Evolutionary conservation across 2,797 vertebrate species (phyloP).

Genomic region (Heteromormyrus szaboi): DNA sequence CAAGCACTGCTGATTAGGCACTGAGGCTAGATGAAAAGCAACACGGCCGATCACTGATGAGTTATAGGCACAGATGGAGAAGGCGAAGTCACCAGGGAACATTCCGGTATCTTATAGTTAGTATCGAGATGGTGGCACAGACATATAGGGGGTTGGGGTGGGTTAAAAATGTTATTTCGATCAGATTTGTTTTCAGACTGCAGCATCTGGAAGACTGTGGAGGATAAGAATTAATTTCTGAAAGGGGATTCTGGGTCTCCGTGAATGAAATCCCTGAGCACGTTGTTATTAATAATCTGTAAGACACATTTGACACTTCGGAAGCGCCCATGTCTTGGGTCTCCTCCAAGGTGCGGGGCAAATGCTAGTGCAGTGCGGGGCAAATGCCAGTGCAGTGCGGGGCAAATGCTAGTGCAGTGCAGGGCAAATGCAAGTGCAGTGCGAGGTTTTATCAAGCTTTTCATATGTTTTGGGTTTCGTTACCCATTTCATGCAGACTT

Average conservation of each 20-base stretch:
- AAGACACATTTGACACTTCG: background rate
- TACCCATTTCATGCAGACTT: background rate
- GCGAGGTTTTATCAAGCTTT: background rate
- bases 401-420: too few relatives aligned
- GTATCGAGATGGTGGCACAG: slow-evolving; percentile 52
- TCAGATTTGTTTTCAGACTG: slow-evolving; percentile 25
- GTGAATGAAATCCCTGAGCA: background rate
- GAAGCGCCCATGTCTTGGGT: background rate
- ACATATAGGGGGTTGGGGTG: slow-evolving; percentile 33
- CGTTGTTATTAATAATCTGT: background rate
- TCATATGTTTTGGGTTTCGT: background rate
- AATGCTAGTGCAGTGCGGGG: background rate
- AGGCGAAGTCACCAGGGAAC: slow-evolving; percentile 53
- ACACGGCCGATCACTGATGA: slow-evolving; percentile 53
- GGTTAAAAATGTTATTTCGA: slow-evolving; percentile 38
- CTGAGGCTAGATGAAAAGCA: slow-evolving; percentile 55
- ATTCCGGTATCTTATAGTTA: slow-evolving; percentile 53
- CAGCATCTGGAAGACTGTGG: slow-evolving; percentile 12
- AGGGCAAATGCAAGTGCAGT: background rate
- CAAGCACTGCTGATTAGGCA: slow-evolving; percentile 45
- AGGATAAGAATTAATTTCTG: background rate
- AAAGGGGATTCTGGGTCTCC: background rate
- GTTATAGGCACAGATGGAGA: slow-evolving; percentile 60
- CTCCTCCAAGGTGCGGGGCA: background rate
- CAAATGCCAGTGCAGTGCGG: background rate